These are phyloP conservation scores for Xenentodon cancila DNA, from an alignment of 2,797 vertebrate species.

Conservation along the genomic window DNA sequence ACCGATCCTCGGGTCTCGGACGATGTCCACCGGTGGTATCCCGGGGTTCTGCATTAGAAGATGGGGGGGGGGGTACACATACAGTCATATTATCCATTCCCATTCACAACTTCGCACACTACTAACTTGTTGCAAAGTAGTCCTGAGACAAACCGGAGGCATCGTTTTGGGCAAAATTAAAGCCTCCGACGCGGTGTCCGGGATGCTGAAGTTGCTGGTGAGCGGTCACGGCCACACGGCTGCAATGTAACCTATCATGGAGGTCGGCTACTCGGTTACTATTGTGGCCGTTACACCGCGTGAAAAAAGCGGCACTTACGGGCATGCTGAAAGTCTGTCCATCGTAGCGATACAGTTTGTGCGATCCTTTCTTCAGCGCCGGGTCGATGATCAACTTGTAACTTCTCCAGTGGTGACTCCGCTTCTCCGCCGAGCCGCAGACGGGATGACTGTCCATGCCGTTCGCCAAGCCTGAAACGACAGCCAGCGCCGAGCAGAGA, in stretches of 20 bases:
- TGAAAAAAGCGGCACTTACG: constrained; percentile 82
- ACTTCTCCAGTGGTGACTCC: constrained; percentile 99
- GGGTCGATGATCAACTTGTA: constrained; percentile 99
- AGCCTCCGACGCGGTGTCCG: not conserved
- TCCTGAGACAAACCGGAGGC: constrained; percentile 8
- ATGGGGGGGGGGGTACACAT: constrained; percentile 10
- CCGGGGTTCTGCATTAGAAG: constrained; percentile 87
- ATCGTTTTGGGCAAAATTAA: not conserved
- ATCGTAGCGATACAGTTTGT: constrained; percentile 98
- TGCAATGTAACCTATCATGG: constrained; percentile 70
- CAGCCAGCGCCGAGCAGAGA: constrained; percentile 59
- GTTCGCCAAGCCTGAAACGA: constrained; percentile 93
- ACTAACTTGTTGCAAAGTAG: constrained; percentile 70
- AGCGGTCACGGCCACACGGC: constrained; percentile 32
- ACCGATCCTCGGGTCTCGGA: constrained; percentile 96
- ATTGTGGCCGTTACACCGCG: constrained; percentile 52
- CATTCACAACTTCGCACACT: constrained; percentile 46
- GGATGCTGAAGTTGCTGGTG: constrained; percentile 33
- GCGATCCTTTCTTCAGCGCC: constrained; percentile 95
- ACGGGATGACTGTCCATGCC: constrained; percentile 95
- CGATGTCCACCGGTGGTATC: constrained; percentile 92
- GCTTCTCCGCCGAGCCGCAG: constrained; percentile 95
- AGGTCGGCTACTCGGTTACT: constrained; percentile 73
- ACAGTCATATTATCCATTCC: constrained; percentile 50
- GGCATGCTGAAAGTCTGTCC: constrained; percentile 95